phyloP scores from a whole-genome alignment of 2,113 vertebrate genomes.

The Prionailurus viverrinus region DNA sequence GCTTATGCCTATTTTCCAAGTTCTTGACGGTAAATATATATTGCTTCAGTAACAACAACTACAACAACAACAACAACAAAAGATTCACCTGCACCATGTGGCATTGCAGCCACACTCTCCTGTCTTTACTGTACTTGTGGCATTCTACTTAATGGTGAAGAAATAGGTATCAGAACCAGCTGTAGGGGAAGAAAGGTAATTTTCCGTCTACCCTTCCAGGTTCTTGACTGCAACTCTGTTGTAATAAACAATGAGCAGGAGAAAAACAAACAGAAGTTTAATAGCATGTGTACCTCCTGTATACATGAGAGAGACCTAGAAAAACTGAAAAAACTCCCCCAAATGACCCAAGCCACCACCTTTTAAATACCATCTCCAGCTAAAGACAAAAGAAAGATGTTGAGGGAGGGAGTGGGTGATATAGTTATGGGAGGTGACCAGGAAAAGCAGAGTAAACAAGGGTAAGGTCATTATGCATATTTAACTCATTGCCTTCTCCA shows the following conservation, averaged over 20 bases:
- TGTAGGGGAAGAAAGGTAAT: background rate
- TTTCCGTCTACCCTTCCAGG: background rate
- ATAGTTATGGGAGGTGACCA: background rate
- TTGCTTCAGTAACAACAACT: conserved; percentile 17
- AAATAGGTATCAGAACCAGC: background rate
- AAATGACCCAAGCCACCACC: background rate
- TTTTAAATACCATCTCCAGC: background rate
- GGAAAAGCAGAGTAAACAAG: background rate
- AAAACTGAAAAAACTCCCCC: background rate
- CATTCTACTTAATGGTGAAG: background rate
- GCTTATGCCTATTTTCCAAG: background rate
- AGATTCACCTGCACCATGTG: background rate
- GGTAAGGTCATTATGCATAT: background rate
- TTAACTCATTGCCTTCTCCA: background rate
- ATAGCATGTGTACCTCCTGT: background rate
- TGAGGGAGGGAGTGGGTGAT: background rate
- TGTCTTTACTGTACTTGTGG: background rate
- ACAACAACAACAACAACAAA: background rate
- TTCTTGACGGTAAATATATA: background rate
- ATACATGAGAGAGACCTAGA: background rate
- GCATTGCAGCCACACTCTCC: background rate
- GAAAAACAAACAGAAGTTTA: background rate
- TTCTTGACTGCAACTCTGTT: background rate
- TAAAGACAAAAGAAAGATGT: background rate
- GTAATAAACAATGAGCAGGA: background rate